These are phyloP conservation scores for Lamellibrachia columna DNA, from an alignment of 2,888 invertebrate genomes.

Conservation along the genomic window DNA sequence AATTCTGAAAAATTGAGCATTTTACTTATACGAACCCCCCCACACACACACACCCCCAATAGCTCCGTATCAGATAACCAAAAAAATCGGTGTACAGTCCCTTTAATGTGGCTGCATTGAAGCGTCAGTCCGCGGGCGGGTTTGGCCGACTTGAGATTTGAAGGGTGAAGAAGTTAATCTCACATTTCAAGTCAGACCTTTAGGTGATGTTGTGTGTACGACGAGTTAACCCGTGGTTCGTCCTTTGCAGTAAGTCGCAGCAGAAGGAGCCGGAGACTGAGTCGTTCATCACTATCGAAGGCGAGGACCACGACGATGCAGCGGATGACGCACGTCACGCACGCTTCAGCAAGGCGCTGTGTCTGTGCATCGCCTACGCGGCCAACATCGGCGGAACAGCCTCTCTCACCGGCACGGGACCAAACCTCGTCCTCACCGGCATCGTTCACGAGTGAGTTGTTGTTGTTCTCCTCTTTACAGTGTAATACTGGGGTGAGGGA, in stretches of 20 bases:
- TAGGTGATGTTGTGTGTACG: neutral
- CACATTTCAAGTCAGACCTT: too few relatives aligned
- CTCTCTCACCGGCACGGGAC: conserved; percentile 65
- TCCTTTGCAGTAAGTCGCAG: neutral
- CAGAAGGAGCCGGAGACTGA: neutral
- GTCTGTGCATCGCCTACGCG: conserved; percentile 22
- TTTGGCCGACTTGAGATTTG: too few relatives aligned
- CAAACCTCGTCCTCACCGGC: conserved; percentile 65
- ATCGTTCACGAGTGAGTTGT: conserved; percentile 52
- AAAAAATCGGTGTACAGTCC: too few relatives aligned
- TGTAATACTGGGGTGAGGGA: too few relatives aligned
- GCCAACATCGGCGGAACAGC: conserved; percentile 65
- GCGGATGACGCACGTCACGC: conserved; percentile 1
- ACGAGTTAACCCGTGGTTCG: neutral
- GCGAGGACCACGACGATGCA: neutral
- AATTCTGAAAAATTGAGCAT: too few relatives aligned
- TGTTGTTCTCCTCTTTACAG: neutral
- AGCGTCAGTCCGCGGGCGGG: too few relatives aligned
- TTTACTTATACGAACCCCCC: too few relatives aligned
- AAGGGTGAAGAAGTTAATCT: too few relatives aligned
- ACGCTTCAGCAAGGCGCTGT: conserved; percentile 22
- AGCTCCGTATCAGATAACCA: too few relatives aligned
- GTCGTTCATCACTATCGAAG: neutral
- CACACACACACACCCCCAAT: too few relatives aligned
- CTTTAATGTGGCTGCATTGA: too few relatives aligned